Evolutionary conservation across 2,888 invertebrate genomes (phyloP).

Genomic region (Alentia gelatinosa): DNA sequence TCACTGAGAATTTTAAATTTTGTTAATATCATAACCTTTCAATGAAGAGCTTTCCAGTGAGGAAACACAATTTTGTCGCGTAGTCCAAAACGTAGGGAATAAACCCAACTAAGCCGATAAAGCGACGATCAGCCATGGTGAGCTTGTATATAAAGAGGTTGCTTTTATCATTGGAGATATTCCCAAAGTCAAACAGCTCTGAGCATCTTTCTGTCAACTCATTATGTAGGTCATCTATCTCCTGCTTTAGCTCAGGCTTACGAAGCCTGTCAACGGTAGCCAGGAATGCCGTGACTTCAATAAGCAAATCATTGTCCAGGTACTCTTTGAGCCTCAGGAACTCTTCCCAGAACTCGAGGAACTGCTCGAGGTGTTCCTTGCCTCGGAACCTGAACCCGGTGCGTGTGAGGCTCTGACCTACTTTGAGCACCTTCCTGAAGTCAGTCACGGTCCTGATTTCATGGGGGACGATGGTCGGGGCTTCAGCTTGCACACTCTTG

Average conservation of each 20-base stretch:
- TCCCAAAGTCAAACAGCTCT: constrained; percentile 72
- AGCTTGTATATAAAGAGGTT: constrained; percentile 76
- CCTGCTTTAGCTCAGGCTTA: constrained; percentile 70
- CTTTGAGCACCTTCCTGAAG: constrained; percentile 66
- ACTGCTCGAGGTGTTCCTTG: constrained; percentile 67
- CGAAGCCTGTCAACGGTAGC: constrained; percentile 69
- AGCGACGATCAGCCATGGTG: constrained; percentile 70
- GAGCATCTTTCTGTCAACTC: constrained; percentile 66
- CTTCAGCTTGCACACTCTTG: constrained; percentile 70
- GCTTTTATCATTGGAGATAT: constrained; percentile 72
- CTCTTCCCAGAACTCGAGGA: constrained; percentile 71
- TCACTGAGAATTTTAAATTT: constrained; percentile 75
- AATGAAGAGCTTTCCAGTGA: constrained; percentile 70
- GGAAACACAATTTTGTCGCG: constrained; percentile 70
- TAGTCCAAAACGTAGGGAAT: constrained; percentile 73
- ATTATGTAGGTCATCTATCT: constrained; percentile 71
- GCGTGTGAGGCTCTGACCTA: constrained; percentile 68
- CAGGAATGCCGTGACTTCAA: constrained; percentile 69
- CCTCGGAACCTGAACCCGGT: constrained; percentile 59
- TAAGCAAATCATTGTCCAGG: constrained; percentile 67
- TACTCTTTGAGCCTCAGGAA: constrained; percentile 69
- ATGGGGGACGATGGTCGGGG: constrained; percentile 64
- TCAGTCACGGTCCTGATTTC: constrained; percentile 68
- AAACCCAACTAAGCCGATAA: constrained; percentile 73
- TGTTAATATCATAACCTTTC: constrained; percentile 64